Conservation (phyloP, 2,113 vertebrate species). For the Gobiocypris rarus region DNA sequence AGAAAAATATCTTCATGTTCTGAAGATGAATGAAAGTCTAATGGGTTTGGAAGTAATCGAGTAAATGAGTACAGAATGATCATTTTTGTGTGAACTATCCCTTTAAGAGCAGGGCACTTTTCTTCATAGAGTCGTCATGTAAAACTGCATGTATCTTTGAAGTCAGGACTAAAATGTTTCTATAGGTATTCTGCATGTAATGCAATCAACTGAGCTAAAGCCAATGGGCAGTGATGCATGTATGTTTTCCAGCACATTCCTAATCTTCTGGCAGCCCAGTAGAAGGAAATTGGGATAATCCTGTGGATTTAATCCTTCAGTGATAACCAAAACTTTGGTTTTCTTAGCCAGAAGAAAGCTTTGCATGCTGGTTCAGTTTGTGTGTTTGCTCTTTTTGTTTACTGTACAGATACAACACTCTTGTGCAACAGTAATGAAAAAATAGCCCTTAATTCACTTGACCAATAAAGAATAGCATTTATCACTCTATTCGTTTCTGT, state of each 20-base stretch:
- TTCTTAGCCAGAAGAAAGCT: neutral
- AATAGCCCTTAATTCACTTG: too few relatives aligned
- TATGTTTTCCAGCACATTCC: neutral
- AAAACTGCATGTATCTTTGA: neutral
- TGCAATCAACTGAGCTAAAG: neutral
- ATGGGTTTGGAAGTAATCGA: too few relatives aligned
- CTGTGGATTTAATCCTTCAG: neutral
- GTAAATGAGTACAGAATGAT: too few relatives aligned
- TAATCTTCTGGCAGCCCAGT: constrained; percentile 13
- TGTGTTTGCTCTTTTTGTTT: neutral
- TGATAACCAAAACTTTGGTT: neutral
- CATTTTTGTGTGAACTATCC: too few relatives aligned
- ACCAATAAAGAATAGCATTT: too few relatives aligned
- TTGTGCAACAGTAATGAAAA: neutral
- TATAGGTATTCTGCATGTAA: neutral
- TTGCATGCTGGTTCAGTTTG: neutral
- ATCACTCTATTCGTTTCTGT: too few relatives aligned
- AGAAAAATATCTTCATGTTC: too few relatives aligned
- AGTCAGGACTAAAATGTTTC: neutral
- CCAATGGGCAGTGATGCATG: neutral
- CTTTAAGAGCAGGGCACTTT: neutral
- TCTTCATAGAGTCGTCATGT: neutral
- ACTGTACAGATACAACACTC: neutral
- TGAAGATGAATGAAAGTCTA: too few relatives aligned
- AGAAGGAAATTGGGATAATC: neutral